phyloP scores from a whole-genome alignment of 2,888 invertebrate genomes.

The Cephus pulcher region DNA sequence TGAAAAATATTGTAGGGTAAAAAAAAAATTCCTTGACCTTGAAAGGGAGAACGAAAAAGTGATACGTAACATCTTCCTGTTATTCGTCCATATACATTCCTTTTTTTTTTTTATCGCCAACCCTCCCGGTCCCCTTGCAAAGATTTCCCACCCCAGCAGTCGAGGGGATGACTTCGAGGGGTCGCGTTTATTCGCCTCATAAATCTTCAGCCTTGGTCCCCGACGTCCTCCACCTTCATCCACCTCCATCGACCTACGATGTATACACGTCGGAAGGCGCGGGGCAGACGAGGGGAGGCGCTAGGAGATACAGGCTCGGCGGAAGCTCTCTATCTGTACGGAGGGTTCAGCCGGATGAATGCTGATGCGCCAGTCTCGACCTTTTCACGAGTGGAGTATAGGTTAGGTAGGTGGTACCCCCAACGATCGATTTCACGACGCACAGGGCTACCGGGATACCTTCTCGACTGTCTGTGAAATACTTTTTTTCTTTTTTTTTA shows the following conservation, averaged over 20 bases:
- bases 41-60: not conserved
- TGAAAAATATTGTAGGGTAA: not conserved
- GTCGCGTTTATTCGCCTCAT: conserved; percentile 30
- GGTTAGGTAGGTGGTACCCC: not conserved
- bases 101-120: not conserved
- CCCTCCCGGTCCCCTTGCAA: not conserved
- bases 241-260: not conserved
- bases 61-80: not conserved
- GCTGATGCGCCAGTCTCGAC: not conserved
- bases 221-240: not conserved
- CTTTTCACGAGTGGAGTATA: not conserved
- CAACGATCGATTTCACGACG: not conserved
- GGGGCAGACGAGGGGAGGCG: not conserved
- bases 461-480: not conserved
- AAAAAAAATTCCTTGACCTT: conserved; percentile 12
- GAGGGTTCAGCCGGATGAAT: not conserved
- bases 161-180: conserved; percentile 2
- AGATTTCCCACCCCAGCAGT: not conserved
- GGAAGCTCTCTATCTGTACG: not conserved
- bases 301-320: not conserved
- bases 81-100: not conserved
- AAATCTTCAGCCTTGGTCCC: conserved; percentile 22
- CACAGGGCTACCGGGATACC: not conserved
- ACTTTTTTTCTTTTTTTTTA: not conserved
- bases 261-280: not conserved